Evolutionary conservation across 2,797 vertebrate species (phyloP).

Genomic region (Spondyliosoma cantharus): DNA sequence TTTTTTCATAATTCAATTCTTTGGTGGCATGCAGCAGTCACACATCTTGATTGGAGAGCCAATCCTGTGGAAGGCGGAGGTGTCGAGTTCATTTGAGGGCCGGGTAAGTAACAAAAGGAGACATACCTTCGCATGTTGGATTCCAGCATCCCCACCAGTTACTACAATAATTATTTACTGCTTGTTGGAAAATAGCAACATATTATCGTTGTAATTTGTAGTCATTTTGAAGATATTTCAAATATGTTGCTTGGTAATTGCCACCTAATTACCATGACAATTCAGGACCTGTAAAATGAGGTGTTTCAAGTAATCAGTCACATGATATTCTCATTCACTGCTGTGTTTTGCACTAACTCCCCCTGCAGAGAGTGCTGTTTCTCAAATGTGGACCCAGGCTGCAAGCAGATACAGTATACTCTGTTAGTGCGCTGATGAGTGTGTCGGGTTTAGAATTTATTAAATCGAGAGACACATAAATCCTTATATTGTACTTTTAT

Average conservation of each 20-base stretch:
- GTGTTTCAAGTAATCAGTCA: not conserved
- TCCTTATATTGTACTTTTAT: not conserved
- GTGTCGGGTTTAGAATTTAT: not conserved
- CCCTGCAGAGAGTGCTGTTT: constrained; percentile 44
- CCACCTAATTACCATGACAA: too few relatives aligned
- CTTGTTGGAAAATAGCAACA: too few relatives aligned
- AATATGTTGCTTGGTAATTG: too few relatives aligned
- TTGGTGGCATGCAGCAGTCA: constrained; percentile 56
- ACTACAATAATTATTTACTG: too few relatives aligned
- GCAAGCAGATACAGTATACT: not conserved
- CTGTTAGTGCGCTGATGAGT: not conserved
- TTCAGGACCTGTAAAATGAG: too few relatives aligned
- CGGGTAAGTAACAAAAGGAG: constrained; percentile 63
- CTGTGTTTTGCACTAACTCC: not conserved
- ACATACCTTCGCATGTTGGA: not conserved
- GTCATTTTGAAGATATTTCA: too few relatives aligned
- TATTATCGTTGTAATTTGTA: too few relatives aligned
- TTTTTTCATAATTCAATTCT: constrained; percentile 42
- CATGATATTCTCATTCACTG: not conserved
- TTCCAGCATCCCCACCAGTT: too few relatives aligned
- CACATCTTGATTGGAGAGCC: constrained; percentile 79
- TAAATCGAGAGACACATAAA: not conserved
- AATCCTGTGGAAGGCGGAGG: constrained; percentile 72
- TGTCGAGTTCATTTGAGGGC: constrained; percentile 5
- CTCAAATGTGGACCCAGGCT: not conserved